These are phyloP conservation scores for Urocolius indicus DNA, from an alignment of 2,113 vertebrate species.

Conservation along the genomic window DNA sequence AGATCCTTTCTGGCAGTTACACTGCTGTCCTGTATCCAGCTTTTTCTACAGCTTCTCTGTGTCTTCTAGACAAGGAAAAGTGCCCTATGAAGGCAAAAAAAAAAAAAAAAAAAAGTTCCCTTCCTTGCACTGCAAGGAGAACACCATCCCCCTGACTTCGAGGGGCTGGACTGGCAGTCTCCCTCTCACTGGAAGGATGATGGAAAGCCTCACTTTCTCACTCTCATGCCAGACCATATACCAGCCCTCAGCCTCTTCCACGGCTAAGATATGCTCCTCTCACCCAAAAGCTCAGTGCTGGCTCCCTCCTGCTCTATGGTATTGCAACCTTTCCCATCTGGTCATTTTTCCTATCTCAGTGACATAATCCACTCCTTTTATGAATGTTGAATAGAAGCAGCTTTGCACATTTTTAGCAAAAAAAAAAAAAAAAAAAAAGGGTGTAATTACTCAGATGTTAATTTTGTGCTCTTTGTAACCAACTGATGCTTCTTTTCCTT, in stretches of 20 bases:
- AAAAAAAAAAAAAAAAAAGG: not conserved
- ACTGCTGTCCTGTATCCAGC: not conserved
- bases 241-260: not conserved
- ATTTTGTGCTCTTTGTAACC: not conserved
- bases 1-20: not conserved
- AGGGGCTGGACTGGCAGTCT: not conserved
- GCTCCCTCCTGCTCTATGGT: not conserved
- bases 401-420: not conserved
- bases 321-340: not conserved
- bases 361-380: not conserved
- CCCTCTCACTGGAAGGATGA: not conserved
- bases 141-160: not conserved
- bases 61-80: not conserved
- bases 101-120: not conserved
- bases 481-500: not conserved
- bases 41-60: not conserved
- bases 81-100: fast-evolving
- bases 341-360: not conserved
- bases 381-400: not conserved
- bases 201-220: not conserved
- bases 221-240: not conserved
- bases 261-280: not conserved
- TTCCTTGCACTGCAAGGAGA: not conserved
- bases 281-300: not conserved
- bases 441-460: not conserved